Base-by-base conservation (phyloP, 2,888 invertebrate genomes). In the Labia minor region DNA sequence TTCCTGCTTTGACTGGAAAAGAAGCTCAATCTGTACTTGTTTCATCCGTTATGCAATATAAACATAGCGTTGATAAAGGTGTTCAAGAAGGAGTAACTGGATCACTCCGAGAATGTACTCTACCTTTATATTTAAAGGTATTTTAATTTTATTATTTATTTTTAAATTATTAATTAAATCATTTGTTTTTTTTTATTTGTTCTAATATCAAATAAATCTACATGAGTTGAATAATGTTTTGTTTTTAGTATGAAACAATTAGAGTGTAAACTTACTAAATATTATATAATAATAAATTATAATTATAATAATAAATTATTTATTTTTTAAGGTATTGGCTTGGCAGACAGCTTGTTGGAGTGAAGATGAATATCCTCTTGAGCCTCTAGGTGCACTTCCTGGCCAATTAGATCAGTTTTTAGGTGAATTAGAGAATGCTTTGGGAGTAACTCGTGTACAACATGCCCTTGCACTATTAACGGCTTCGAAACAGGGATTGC, bases 401-500 rank as follows among this genome's bases (percentile, higher is more conserved):
- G 83, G 86, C 26, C 89, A 89, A 75, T 80, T 89, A 70, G 81
- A 81, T 70, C 77, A 81, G 67, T 85, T 89, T 76, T 79, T 92
- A 68, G 85, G 88, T 66, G 84, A 85, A 68, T 79, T 87, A 21
- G 88, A 88, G 76, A 81, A 82, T n/a, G 4, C 63, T 18, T 21
- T 63, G 63, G 20, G 33, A 19, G 64, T 20, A 33, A 20, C 63
- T 10, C 70, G 76, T 73, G 75, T 77, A n/a, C 74, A 73, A 65
- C 72, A 74, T 68, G 85, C 90, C 66, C 78, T 92, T 37, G 85
- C 90, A 1, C 81, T 91, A 69, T 79, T 92, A 68, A 85, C 88
- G 0, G 86, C 88, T 1, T 84, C 91, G 6, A 83, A 89, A 66
- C 84, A 88, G 74, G 93, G 93, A 1, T 80, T 93, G 63, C 86